Percentiles rank a stretch among this genome's conserved stretches.
phyloP scores from a whole-genome alignment of 2,113 vertebrate genomes.

The Phalacrocorax carbo region DNA sequence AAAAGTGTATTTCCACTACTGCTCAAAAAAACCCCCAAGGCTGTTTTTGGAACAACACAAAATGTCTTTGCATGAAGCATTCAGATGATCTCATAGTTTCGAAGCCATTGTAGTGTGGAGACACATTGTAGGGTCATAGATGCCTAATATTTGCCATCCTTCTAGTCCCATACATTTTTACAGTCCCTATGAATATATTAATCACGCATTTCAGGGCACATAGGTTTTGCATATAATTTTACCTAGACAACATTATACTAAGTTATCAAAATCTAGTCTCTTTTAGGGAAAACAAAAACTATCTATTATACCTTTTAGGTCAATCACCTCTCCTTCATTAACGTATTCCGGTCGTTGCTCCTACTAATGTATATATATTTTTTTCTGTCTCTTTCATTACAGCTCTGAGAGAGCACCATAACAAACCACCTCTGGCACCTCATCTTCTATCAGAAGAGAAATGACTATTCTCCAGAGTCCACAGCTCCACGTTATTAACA shows the following conservation, averaged over 20 bases:
- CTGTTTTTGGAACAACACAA: not conserved
- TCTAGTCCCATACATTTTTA: not conserved
- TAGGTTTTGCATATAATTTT: not conserved
- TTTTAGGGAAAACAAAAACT: not conserved
- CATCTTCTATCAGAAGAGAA: conserved; percentile 8
- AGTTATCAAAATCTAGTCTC: not conserved
- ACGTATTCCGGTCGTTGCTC: not conserved
- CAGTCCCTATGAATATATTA: not conserved
- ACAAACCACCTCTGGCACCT: conserved; percentile 17
- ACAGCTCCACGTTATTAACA: not conserved
- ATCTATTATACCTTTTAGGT: not conserved
- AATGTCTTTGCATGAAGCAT: not conserved
- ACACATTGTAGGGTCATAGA: not conserved
- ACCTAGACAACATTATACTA: not conserved
- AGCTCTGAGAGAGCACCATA: not conserved
- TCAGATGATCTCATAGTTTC: not conserved
- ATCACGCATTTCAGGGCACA: not conserved
- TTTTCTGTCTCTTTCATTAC: not conserved
- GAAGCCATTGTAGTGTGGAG: not conserved
- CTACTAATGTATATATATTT: not conserved
- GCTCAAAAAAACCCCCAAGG: not conserved
- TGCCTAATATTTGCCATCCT: not conserved
- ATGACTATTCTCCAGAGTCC: not conserved
- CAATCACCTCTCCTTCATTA: conserved; percentile 12
- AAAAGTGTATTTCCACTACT: not conserved